These are phyloP conservation scores for Diachasma alloeum DNA, from an alignment of 1,140 invertebrate species.

Conservation along the genomic window DNA sequence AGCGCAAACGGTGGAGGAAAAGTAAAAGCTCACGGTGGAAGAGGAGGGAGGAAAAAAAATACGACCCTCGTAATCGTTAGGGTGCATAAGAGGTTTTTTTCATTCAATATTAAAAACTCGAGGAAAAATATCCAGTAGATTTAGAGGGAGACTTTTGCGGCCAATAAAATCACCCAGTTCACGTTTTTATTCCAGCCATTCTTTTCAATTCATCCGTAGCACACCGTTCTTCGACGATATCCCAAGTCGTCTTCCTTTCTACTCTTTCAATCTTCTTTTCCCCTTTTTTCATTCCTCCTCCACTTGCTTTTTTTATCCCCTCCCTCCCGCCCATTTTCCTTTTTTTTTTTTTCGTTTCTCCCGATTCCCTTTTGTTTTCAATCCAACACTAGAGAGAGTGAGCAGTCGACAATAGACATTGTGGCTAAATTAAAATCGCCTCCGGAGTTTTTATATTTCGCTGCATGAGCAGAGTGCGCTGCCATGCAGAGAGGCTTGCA, in stretches of 20 bases:
- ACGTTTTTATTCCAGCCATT: conserved; percentile 12
- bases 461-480: conserved; percentile 45
- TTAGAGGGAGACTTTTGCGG: neutral
- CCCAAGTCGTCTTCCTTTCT: neutral
- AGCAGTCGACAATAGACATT: conserved; percentile 62
- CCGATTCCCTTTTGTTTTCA: conserved; percentile 48
- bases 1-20: neutral
- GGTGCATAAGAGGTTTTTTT: neutral
- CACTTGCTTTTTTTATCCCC: neutral
- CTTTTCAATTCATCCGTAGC: conserved; percentile 8
- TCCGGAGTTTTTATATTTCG: conserved; percentile 63
- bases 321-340: neutral
- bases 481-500: neutral
- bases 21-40: neutral
- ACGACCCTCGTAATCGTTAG: neutral
- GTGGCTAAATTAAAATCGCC: conserved; percentile 65
- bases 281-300: conserved; percentile 15
- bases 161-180: conserved; percentile 17
- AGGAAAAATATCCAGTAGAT: neutral
- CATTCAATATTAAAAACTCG: neutral
- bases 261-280: conserved; percentile 14
- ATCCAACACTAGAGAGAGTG: conserved; percentile 24
- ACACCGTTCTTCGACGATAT: neutral
- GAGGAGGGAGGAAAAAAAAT: neutral
- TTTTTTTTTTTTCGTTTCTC: conserved; percentile 14